A percentile compares a stretch with the other conserved stretches of the same genome.
Evolutionary conservation across 92 coral and sea anemone genomes (phyloP).

Genomic region (Muricea muricata): DNA sequence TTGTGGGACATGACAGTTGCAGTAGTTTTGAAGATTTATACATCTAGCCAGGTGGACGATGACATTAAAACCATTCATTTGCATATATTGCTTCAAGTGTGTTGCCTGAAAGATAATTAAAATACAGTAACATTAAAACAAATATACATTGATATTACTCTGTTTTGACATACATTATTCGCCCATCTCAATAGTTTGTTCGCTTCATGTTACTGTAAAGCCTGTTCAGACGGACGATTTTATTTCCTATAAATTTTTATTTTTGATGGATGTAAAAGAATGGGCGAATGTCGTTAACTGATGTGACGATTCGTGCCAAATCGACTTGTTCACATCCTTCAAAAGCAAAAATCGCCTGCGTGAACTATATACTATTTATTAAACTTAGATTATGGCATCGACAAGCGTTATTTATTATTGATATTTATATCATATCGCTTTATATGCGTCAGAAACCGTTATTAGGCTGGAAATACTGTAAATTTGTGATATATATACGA

Average conservation of each 20-base stretch:
- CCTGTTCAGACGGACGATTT: no score
- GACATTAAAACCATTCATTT: background rate
- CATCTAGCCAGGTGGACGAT: slow-evolving; percentile 4
- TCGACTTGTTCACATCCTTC: no score
- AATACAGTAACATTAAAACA: slow-evolving; percentile 13
- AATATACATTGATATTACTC: slow-evolving; percentile 17
- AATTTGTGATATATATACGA: background rate
- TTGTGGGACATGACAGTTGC: background rate
- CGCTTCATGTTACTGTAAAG: background rate
- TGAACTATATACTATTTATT: no score
- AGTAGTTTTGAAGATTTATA: background rate
- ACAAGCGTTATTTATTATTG: background rate
- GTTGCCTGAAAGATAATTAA: slow-evolving; percentile 8
- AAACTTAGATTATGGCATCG: background rate
- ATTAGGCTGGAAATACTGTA: no score
- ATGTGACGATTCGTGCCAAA: no score
- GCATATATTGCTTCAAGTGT: slow-evolving; percentile 19
- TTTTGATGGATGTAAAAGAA: no score
- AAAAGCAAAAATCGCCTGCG: no score
- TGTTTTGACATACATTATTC: background rate
- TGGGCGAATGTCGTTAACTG: no score
- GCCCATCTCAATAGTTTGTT: background rate
- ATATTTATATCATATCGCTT: background rate
- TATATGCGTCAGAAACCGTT: no score
- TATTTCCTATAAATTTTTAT: no score